Conservation (phyloP, 2,113 vertebrate species). For the Amia ocellicauda region DNA sequence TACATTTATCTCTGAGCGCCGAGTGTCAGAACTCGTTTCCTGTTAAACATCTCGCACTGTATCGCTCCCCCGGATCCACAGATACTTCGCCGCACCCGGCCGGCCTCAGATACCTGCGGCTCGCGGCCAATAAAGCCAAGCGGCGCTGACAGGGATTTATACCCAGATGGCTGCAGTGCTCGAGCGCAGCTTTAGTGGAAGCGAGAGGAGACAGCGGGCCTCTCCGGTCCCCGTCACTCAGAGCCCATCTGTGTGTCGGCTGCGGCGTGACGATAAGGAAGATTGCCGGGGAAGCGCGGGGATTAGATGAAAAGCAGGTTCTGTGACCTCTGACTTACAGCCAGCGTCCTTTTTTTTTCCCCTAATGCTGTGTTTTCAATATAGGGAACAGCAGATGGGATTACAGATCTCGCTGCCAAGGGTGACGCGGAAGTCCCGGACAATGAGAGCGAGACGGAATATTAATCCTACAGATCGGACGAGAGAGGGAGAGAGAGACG, state of each 20-base stretch:
- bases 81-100: no score
- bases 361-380: background rate
- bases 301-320: background rate
- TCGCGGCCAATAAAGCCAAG: no score
- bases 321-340: background rate
- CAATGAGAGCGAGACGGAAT: no score
- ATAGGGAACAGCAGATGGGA: background rate
- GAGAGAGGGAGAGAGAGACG: no score
- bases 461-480: no score
- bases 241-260: background rate
- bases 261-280: background rate
- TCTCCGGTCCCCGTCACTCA: background rate
- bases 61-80: no score
- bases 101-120: no score
- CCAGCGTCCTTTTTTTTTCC: background rate
- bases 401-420: background rate
- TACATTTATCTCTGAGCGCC: no score
- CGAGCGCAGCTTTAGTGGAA: background rate
- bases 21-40: no score
- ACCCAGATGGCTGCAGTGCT: no score
- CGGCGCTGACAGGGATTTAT: no score
- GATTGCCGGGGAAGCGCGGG: background rate
- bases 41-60: no score
- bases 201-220: background rate
- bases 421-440: background rate